These are phyloP conservation scores for Cylloceria caligata DNA, from an alignment of 2,888 invertebrate species.

Conservation along the genomic window DNA sequence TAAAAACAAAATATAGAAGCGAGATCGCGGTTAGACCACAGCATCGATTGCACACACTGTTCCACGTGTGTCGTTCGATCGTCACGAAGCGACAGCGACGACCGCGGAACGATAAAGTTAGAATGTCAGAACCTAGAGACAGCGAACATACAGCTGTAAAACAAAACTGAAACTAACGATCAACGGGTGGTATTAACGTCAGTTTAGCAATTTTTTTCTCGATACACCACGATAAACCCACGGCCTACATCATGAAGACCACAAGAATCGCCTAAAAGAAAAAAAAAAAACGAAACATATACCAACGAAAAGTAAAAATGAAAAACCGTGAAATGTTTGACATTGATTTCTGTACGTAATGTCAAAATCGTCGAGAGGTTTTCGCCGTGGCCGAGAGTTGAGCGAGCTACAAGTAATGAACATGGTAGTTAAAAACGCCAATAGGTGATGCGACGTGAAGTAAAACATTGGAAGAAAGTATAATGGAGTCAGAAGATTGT, in stretches of 20 bases:
- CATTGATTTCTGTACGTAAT: neutral
- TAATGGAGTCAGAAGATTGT: conserved; percentile 35
- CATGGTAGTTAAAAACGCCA: neutral
- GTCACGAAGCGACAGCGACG: conserved; percentile 35
- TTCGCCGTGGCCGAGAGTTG: neutral
- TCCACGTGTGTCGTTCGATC: conserved; percentile 65
- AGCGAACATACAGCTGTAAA: conserved; percentile 15
- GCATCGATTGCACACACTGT: conserved; percentile 50
- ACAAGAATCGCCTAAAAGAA: conserved; percentile 11
- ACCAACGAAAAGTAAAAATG: neutral
- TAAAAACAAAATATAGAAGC: conserved; percentile 1
- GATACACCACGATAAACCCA: neutral
- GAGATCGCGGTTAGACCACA: conserved; percentile 17
- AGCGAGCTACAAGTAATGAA: neutral
- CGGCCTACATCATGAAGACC: conserved; percentile 20
- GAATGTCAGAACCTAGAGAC: conserved; percentile 40
- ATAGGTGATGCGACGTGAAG: conserved; percentile 16
- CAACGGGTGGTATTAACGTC: neutral
- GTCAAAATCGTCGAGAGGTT: neutral
- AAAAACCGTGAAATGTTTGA: conserved; percentile 1
- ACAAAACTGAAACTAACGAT: conserved; percentile 2
- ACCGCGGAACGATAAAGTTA: conserved; percentile 49
- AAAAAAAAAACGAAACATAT: neutral
- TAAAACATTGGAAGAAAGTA: neutral
- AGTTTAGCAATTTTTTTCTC: neutral